phyloP scores from a whole-genome alignment of 2,797 vertebrate species.

The Pseudochirops corinnae region DNA sequence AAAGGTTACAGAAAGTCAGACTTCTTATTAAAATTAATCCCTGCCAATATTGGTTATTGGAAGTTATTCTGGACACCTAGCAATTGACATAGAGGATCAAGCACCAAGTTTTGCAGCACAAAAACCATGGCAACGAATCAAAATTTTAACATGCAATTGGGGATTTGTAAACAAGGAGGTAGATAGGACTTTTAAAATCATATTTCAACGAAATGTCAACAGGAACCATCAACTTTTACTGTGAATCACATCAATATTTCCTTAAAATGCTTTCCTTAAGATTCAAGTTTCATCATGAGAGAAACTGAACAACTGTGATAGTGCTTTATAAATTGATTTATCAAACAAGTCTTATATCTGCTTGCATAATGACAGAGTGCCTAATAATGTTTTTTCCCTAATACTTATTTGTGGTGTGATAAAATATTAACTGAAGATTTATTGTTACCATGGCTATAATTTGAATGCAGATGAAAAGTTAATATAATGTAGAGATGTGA shows the following conservation, averaged over 20 bases:
- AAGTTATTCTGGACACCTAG: background rate
- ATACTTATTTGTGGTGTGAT: constrained; percentile 25
- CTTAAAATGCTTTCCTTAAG: constrained; percentile 44
- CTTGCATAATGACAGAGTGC: background rate
- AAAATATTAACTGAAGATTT: constrained; percentile 21
- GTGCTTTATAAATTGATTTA: constrained; percentile 49
- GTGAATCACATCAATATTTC: background rate
- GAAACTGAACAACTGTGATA: constrained; percentile 19
- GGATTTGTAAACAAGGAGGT: background rate
- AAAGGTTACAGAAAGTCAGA: background rate
- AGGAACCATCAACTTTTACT: background rate
- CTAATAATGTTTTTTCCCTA: constrained; percentile 21
- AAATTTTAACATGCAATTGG: background rate
- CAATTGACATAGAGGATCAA: background rate
- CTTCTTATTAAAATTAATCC: background rate
- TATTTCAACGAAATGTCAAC: background rate
- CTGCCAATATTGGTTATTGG: background rate
- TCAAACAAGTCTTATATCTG: constrained; percentile 21
- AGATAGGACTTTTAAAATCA: background rate
- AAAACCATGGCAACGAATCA: background rate
- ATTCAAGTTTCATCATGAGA: constrained; percentile 35
- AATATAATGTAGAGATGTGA: constrained; percentile 52
- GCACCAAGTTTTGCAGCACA: background rate
- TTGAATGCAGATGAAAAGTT: constrained; percentile 65
- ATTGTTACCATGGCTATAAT: constrained; percentile 23